A percentile compares a stretch with the other conserved stretches of the same genome.
Evolutionary conservation across 2,888 invertebrate genomes (phyloP).

Genomic region (Ligdia adustata): DNA sequence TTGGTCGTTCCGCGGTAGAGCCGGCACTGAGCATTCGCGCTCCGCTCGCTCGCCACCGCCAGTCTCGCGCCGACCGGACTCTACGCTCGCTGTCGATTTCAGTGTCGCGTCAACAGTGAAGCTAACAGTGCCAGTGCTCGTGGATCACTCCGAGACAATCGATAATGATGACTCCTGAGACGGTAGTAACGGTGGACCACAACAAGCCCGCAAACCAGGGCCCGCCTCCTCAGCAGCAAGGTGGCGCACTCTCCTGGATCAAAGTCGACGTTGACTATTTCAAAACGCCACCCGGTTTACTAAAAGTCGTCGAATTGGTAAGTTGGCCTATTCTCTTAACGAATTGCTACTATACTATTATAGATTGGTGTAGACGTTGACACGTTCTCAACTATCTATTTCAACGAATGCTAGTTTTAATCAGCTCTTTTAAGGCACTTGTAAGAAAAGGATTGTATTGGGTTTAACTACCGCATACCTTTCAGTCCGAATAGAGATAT

Average conservation of each 20-base stretch:
- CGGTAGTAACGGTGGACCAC: slow-evolving; percentile 91
- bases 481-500: no score
- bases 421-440: no score
- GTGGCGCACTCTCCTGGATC: slow-evolving; percentile 86
- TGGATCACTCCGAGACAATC: slow-evolving; percentile 46
- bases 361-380: no score
- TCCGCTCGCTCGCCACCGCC: slow-evolving; percentile 46
- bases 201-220: slow-evolving; percentile 73
- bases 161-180: slow-evolving; percentile 91
- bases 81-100: slow-evolving; percentile 68
- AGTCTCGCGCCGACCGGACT: slow-evolving; percentile 70
- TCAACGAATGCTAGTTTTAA: no score
- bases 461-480: no score
- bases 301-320: slow-evolving; percentile 93
- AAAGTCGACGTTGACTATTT: slow-evolving; percentile 92
- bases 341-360: no score
- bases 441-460: no score
- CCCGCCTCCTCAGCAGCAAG: slow-evolving; percentile 78
- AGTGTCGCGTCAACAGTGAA: slow-evolving; percentile 66
- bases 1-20: slow-evolving; percentile 21
- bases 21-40: slow-evolving; percentile 21
- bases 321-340: slow-evolving; percentile 63
- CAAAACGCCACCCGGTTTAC: slow-evolving; percentile 90
- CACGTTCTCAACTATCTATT: no score
- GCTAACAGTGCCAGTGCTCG: slow-evolving; percentile 70